Percentiles rank a stretch among this genome's conserved stretches.
Conservation (phyloP, 2,888 invertebrate species). For the Patella ulyssiponensis region DNA sequence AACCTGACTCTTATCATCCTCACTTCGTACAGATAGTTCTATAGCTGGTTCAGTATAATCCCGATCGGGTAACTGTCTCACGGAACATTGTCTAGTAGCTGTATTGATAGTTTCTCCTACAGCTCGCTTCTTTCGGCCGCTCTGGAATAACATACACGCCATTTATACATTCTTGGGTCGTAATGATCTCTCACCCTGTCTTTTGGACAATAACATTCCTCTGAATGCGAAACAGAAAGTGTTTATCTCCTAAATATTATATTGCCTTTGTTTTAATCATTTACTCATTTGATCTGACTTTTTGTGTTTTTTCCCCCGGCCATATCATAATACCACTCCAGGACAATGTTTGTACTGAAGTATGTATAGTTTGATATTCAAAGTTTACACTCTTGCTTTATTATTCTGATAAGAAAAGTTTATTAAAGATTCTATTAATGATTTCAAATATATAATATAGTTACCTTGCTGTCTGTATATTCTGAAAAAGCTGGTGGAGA, state of each 20-base stretch:
- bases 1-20: conserved; percentile 44
- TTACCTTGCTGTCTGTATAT: conserved; percentile 26
- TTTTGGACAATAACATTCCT: too few relatives aligned
- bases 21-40: conserved; percentile 38
- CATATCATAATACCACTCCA: too few relatives aligned
- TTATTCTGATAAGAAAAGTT: conserved; percentile 3
- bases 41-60: conserved; percentile 50
- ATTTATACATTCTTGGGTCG: neutral
- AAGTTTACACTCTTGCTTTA: too few relatives aligned
- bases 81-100: conserved; percentile 29
- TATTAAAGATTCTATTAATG: neutral
- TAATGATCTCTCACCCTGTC: too few relatives aligned
- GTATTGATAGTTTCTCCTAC: neutral
- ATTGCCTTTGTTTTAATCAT: too few relatives aligned
- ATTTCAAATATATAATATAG: neutral
- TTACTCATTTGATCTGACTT: too few relatives aligned
- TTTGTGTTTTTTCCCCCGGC: too few relatives aligned
- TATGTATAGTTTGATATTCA: too few relatives aligned
- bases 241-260: too few relatives aligned
- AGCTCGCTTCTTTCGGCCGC: neutral
- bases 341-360: too few relatives aligned
- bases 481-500: conserved; percentile 33
- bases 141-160: neutral
- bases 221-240: too few relatives aligned
- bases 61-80: conserved; percentile 38